A percentile compares a stretch with the other conserved stretches of the same genome.
Conservation (phyloP, 2,888 invertebrate species). For the Yponomeuta sedellus region DNA sequence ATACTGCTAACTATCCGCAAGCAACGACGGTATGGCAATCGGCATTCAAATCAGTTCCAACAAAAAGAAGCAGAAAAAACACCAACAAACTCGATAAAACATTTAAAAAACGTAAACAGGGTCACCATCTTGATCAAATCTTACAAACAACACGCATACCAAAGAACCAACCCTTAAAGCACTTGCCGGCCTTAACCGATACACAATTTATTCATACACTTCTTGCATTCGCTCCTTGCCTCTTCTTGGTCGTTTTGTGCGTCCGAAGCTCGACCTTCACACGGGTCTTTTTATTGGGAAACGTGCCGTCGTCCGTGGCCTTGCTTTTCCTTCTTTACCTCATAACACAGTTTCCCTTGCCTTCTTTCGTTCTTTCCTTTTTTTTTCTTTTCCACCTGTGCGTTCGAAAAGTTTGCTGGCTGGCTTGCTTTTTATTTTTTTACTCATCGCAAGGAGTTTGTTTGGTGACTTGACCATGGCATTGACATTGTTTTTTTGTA, state of each 20-base stretch:
- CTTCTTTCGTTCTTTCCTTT: constrained; percentile 34
- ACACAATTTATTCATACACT: constrained; percentile 14
- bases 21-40: too few relatives aligned
- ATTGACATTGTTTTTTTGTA: not conserved
- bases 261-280: constrained; percentile 52
- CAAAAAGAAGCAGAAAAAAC: too few relatives aligned
- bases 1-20: too few relatives aligned
- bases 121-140: not conserved
- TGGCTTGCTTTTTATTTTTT: constrained; percentile 17
- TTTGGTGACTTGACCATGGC: not conserved
- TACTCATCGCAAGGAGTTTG: not conserved
- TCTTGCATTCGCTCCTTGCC: constrained; percentile 1
- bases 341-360: constrained; percentile 70
- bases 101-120: not conserved
- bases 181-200: not conserved
- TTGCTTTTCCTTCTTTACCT: constrained; percentile 61
- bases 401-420: constrained; percentile 43
- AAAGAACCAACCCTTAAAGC: not conserved
- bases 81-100: too few relatives aligned
- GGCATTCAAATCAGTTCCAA: too few relatives aligned
- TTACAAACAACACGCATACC: not conserved
- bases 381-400: constrained; percentile 39
- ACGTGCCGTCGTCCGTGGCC: constrained; percentile 55
- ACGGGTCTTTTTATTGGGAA: constrained; percentile 62
- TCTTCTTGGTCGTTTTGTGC: constrained; percentile 11